phyloP scores from a whole-genome alignment of 2,888 invertebrate species.

The Pandemis corylana region DNA sequence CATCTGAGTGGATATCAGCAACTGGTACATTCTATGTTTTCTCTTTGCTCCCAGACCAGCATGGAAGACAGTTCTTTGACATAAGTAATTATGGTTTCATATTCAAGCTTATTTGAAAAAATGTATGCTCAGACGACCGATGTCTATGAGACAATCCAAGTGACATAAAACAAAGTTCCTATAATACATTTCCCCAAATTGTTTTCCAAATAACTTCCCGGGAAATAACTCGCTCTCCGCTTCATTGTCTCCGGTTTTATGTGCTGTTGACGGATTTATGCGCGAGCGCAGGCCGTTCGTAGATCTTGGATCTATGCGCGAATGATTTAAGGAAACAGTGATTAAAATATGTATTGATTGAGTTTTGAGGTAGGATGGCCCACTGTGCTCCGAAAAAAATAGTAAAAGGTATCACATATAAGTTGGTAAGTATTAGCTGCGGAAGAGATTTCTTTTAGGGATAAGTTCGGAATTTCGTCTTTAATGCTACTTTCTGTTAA shows the following conservation, averaged over 20 bases:
- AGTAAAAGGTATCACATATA: not conserved
- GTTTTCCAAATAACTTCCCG: constrained; percentile 37
- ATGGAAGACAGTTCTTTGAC: too few species aligned
- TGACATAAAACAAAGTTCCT: constrained; percentile 27
- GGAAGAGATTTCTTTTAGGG: too few species aligned
- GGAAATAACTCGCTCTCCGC: constrained; percentile 23
- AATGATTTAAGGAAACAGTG: constrained; percentile 9
- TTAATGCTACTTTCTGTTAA: too few species aligned
- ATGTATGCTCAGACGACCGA: too few species aligned
- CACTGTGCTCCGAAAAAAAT: not conserved
- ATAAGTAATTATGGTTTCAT: too few species aligned
- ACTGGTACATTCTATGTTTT: too few species aligned
- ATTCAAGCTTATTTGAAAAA: too few species aligned
- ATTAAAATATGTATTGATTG: constrained; percentile 13
- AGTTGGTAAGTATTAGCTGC: too few species aligned
- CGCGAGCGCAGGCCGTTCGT: not conserved
- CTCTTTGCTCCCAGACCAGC: too few species aligned
- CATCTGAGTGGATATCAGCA: too few species aligned
- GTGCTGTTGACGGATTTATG: constrained; percentile 37
- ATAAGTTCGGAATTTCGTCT: too few species aligned
- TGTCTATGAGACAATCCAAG: not conserved
- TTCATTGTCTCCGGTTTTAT: constrained; percentile 38
- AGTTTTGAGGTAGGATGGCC: not conserved
- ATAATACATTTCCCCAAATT: constrained; percentile 25
- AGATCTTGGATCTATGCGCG: constrained; percentile 10